Evolutionary conservation across 2,797 vertebrate genomes (phyloP).

Genomic region (Ceryle rudis): DNA sequence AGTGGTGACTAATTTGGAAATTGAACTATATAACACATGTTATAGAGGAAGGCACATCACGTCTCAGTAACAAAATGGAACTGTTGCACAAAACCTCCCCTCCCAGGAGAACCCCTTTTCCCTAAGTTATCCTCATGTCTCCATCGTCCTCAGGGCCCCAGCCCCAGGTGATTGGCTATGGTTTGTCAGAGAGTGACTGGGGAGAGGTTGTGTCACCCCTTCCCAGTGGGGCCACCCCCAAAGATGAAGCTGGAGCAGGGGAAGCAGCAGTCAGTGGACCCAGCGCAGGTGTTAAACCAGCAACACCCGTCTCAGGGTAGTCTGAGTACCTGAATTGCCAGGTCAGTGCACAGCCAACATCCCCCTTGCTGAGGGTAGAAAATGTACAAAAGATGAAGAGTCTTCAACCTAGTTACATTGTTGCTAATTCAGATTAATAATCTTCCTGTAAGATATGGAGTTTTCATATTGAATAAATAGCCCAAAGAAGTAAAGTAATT

Average conservation of each 20-base stretch:
- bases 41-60: neutral
- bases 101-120: neutral
- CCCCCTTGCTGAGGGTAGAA: neutral
- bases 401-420: neutral
- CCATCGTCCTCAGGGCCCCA: rapidly evolving
- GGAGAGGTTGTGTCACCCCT: rapidly evolving
- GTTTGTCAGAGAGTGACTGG: rapidly evolving
- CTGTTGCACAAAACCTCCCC: neutral
- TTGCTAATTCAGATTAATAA: neutral
- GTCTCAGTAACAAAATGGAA: neutral
- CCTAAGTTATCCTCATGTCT: neutral
- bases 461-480: neutral
- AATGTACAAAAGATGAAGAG: neutral
- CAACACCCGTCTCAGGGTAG: rapidly evolving
- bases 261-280: neutral
- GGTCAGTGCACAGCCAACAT: rapidly evolving
- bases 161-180: neutral
- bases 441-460: neutral
- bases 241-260: neutral
- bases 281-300: rapidly evolving
- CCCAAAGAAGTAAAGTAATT: neutral
- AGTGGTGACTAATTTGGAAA: neutral
- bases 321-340: rapidly evolving
- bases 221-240: rapidly evolving
- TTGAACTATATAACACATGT: neutral